These are phyloP conservation scores for Sarcophilus harrisii DNA, from an alignment of 2,797 vertebrate species.

Conservation along the genomic window DNA sequence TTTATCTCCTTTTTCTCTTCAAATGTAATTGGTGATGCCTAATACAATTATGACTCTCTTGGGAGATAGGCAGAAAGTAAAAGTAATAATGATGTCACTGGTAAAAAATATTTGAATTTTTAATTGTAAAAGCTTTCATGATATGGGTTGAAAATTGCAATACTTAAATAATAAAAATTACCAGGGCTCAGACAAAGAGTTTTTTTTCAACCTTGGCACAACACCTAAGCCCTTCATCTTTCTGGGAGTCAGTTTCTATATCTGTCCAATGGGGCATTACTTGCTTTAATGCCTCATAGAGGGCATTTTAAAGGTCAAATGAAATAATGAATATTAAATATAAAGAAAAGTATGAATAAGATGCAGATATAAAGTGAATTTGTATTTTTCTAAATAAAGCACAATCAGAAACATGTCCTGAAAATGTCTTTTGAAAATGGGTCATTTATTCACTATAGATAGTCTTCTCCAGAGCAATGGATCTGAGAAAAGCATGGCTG, in stretches of 20 bases:
- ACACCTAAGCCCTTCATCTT: conserved; percentile 27
- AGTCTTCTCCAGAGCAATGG: not conserved
- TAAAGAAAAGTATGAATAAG: not conserved
- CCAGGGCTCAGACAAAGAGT: not conserved
- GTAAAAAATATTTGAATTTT: conserved; percentile 12
- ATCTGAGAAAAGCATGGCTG: not conserved
- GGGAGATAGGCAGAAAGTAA: not conserved
- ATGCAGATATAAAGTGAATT: not conserved
- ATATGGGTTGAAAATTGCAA: conserved; percentile 19
- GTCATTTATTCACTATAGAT: not conserved
- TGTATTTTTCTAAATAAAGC: conserved; percentile 28
- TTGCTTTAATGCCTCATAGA: not conserved
- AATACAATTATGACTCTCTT: conserved; percentile 25
- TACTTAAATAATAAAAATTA: conserved; percentile 54
- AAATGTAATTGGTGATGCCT: conserved; percentile 37
- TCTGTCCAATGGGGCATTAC: not conserved
- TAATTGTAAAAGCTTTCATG: conserved; percentile 28
- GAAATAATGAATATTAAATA: not conserved
- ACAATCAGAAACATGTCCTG: not conserved
- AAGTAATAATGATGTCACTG: conserved; percentile 23
- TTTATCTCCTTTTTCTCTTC: conserved; percentile 45
- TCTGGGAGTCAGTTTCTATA: conserved; percentile 15
- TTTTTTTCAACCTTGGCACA: not conserved
- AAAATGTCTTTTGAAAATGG: conserved; percentile 21
- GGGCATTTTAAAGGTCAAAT: not conserved